phyloP scores from a whole-genome alignment of 2,113 vertebrate genomes.

The Emydocephalus ijimae region DNA sequence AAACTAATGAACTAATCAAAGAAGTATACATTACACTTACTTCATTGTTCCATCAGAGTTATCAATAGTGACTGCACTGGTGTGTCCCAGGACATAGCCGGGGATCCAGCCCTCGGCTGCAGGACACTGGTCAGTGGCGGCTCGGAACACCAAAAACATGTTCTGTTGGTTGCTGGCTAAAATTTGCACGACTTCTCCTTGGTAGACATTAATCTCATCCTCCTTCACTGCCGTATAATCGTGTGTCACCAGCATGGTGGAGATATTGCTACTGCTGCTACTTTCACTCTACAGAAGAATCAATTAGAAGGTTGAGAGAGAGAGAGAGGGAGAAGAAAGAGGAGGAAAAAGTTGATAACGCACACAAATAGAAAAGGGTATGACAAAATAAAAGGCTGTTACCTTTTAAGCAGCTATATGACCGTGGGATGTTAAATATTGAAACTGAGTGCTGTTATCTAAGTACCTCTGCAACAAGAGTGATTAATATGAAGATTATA shows the following conservation, averaged over 20 bases:
- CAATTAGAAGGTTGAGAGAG: slow-evolving; percentile 28
- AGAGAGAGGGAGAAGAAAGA: background rate
- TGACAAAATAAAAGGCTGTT: background rate
- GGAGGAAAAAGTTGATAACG: slow-evolving; percentile 12
- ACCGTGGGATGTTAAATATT: background rate
- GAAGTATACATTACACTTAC: slow-evolving; percentile 70
- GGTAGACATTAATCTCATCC: slow-evolving; percentile 98
- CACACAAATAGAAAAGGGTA: slow-evolving; percentile 7
- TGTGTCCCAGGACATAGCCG: slow-evolving; percentile 96
- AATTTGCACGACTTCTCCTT: slow-evolving; percentile 98
- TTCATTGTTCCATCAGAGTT: slow-evolving; percentile 91
- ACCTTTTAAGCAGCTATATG: background rate
- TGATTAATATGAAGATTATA: background rate
- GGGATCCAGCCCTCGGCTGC: slow-evolving; percentile 99
- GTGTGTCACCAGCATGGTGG: slow-evolving; percentile 99
- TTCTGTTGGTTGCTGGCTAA: slow-evolving; percentile 99
- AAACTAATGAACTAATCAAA: background rate
- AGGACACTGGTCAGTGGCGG: slow-evolving; percentile 94
- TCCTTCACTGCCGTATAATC: slow-evolving; percentile 98
- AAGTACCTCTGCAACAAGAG: background rate
- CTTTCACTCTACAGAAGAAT: slow-evolving; percentile 89
- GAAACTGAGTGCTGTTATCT: background rate
- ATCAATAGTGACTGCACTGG: slow-evolving; percentile 88
- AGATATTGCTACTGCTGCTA: slow-evolving; percentile 99
- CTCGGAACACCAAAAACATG: slow-evolving; percentile 99